Conservation (phyloP, 2,888 invertebrate genomes). For the Polydrusus tereticollis region DNA sequence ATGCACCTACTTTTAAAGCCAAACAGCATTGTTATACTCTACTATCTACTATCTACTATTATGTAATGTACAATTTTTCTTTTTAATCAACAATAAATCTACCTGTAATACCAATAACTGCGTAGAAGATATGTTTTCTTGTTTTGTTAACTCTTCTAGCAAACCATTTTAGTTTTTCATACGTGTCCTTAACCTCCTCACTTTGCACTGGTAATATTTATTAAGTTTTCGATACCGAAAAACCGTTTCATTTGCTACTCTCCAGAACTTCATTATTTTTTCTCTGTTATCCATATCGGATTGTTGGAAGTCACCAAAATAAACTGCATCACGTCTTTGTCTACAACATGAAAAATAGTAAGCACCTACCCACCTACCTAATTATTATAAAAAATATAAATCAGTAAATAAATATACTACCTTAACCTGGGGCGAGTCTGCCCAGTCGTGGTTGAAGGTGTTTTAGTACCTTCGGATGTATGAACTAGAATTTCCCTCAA, state of each 20-base stretch:
- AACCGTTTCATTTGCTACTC: conserved; percentile 21
- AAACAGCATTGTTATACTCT: no score
- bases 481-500: no score
- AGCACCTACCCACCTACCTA: no score
- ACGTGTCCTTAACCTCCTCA: conserved; percentile 10
- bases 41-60: no score
- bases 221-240: conserved; percentile 12
- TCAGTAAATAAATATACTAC: neutral
- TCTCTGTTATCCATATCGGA: neutral
- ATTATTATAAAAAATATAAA: neutral
- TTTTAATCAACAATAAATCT: neutral
- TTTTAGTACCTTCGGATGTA: no score
- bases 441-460: no score
- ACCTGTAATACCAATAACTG: conserved; percentile 4
- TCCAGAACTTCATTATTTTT: conserved; percentile 20
- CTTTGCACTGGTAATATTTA: conserved; percentile 23
- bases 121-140: neutral
- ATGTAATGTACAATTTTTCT: no score
- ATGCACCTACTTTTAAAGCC: no score
- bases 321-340: conserved; percentile 12
- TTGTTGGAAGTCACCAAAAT: conserved; percentile 28
- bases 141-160: conserved; percentile 9
- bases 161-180: conserved; percentile 2
- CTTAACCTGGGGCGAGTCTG: neutral
- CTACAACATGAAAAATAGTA: neutral